Evolutionary conservation across 2,797 vertebrate genomes (phyloP), one percentile per base, ranked within the genome.

Genomic region (Mallotus villosus): DNA sequence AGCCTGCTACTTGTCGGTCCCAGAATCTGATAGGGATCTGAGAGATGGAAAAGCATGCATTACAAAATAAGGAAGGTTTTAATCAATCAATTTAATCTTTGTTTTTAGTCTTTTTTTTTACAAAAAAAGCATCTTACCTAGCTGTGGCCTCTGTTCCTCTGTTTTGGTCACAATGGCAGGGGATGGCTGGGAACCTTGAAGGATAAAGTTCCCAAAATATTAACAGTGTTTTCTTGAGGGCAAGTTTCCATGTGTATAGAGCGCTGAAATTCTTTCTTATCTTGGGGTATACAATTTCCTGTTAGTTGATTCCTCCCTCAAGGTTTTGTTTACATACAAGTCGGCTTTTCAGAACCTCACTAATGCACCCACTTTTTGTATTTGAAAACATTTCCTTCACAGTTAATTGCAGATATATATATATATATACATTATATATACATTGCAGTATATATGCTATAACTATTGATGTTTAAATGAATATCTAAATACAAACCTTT

Each of bases 21-120:
- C 58, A 96, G 91, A 80, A 96, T 95, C 87, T 96, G 95, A 78
- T 96, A 96, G 0, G 94, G 95, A 90, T 96, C 95, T 96, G 78
- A 0, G 62, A 74, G 68, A 71, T 5, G 46, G 32, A 79, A 66
- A 63, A 46, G 57, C 46, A 24, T 29, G 32, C 8, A 41, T 17
- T 24, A 2, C 57, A 37, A 51, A 14, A 37, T 6, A 55, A 66
- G 14, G 29, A 46, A 41, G 27, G 8, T 61, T 49, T 21, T 64
- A 17, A 12, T 27, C 25, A 22, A 8, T 27, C n/a, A n/a, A n/a
- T n/a, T n/a, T n/a, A n/a, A n/a, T 12, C 5, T 49, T 51, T 34
- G n/a, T 53, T 32, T 34, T 16, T 22, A 17, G 21, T 19, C 58
- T 1, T n/a, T 34, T 37, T 37, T 11, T 37, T 37, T 46, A 46